A percentile compares a stretch with the other conserved stretches of the same genome.
Evolutionary conservation across 2,113 vertebrate genomes (phyloP).

Genomic region (Pelecanus crispus): DNA sequence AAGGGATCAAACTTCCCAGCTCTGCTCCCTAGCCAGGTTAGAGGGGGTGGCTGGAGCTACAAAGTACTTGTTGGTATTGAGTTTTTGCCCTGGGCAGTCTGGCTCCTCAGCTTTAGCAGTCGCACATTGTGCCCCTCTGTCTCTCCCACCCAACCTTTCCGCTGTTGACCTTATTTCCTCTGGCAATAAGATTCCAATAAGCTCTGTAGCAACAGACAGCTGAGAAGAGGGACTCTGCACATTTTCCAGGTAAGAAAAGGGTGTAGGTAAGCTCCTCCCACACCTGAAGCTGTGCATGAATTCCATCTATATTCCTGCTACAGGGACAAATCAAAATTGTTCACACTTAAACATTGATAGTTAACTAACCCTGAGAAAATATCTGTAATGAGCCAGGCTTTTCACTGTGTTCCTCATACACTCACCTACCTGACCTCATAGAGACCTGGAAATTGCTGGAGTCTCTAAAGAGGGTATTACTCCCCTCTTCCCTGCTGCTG

Average conservation of each 20-base stretch:
- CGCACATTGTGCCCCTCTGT: not conserved
- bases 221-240: too few relatives aligned
- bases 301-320: not conserved
- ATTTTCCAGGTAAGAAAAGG: not conserved
- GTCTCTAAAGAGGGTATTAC: rapidly evolving
- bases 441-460: not conserved
- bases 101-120: not conserved
- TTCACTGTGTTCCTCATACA: rapidly evolving
- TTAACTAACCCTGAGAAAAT: not conserved
- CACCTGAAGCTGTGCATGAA: not conserved
- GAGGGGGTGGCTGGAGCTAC: not conserved
- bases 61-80: rapidly evolving
- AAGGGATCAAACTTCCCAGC: not conserved
- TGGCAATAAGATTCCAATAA: not conserved
- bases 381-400: too few relatives aligned
- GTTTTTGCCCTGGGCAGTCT: not conserved
- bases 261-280: not conserved
- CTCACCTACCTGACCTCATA: not conserved
- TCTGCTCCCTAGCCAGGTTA: not conserved
- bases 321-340: not conserved
- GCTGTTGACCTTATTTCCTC: not conserved
- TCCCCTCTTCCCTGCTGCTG: not conserved
- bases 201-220: not conserved
- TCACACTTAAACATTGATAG: rapidly evolving
- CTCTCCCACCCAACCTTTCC: not conserved